A percentile compares a stretch with the other conserved stretches of the same genome.
Conservation (phyloP, 1,140 invertebrate species). For the Trypoxylus dichotomus region DNA sequence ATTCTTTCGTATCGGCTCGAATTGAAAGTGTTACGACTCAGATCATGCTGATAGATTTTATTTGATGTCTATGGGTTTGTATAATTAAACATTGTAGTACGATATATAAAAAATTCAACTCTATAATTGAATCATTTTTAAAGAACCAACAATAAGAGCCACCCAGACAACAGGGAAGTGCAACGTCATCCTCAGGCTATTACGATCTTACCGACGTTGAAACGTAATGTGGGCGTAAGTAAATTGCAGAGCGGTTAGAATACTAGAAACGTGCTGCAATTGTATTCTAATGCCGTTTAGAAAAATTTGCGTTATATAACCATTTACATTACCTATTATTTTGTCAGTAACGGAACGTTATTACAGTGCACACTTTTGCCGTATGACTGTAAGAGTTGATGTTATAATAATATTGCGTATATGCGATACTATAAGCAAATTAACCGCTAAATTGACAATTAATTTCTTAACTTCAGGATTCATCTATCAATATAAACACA, state of each 20-base stretch:
- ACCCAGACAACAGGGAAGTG: constrained; percentile 31
- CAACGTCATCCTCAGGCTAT: constrained; percentile 25
- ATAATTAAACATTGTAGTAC: constrained; percentile 19
- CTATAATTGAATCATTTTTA: constrained; percentile 30
- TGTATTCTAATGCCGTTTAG: constrained; percentile 31
- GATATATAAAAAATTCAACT: constrained; percentile 1
- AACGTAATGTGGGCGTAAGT: constrained; percentile 29
- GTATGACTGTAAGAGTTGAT: not conserved
- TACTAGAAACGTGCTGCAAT: constrained; percentile 34
- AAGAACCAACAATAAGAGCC: constrained; percentile 24
- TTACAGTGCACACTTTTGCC: not conserved
- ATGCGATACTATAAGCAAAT: not conserved
- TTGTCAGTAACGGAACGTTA: constrained; percentile 19
- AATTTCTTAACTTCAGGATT: no score
- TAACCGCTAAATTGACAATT: not conserved
- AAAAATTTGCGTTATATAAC: constrained; percentile 31
- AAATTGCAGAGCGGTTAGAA: constrained; percentile 34
- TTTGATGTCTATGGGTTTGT: constrained; percentile 10
- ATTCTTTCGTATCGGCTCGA: not conserved
- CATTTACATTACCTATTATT: constrained; percentile 25
- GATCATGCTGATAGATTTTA: not conserved
- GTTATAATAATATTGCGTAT: not conserved
- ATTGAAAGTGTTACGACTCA: constrained; percentile 21
- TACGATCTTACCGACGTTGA: constrained; percentile 26
- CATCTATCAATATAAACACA: no score